Conservation (phyloP, 2,888 invertebrate species). For the Asteroscopus sphinx region DNA sequence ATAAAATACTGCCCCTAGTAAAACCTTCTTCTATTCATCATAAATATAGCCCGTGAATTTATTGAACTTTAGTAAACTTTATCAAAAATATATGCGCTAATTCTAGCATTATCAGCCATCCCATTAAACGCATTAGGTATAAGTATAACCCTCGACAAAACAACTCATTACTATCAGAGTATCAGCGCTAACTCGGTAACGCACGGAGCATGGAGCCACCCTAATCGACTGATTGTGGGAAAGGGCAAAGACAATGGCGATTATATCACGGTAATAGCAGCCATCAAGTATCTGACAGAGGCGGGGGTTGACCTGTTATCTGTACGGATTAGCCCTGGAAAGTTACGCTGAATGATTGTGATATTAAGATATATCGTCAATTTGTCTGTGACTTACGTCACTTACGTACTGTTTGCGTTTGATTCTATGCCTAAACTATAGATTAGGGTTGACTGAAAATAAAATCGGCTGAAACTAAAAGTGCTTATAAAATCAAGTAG, state of each 20-base stretch:
- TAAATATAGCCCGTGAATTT: too few species aligned
- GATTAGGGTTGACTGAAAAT: too few species aligned
- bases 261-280: slow-evolving; percentile 85
- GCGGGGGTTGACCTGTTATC: slow-evolving; percentile 71
- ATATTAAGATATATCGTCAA: slow-evolving; percentile 49
- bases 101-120: slow-evolving; percentile 25
- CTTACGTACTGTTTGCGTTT: too few species aligned
- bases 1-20: too few species aligned
- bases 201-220: slow-evolving; percentile 35
- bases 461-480: too few species aligned
- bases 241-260: slow-evolving; percentile 87
- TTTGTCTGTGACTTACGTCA: slow-evolving; percentile 23
- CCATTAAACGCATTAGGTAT: slow-evolving; percentile 13
- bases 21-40: too few species aligned
- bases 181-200: slow-evolving; percentile 38
- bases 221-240: slow-evolving; percentile 78
- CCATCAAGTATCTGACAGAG: slow-evolving; percentile 72
- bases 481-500: too few species aligned
- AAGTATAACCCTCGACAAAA: slow-evolving; percentile 36
- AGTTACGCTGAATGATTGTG: slow-evolving; percentile 62
- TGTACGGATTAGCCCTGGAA: slow-evolving; percentile 75
- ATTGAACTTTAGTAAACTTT: not conserved
- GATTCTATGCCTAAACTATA: too few species aligned
- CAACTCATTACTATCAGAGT: slow-evolving; percentile 41
- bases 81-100: not conserved